Conservation (phyloP, 2,888 invertebrate species). For the Sinhomidia bicolor region DNA sequence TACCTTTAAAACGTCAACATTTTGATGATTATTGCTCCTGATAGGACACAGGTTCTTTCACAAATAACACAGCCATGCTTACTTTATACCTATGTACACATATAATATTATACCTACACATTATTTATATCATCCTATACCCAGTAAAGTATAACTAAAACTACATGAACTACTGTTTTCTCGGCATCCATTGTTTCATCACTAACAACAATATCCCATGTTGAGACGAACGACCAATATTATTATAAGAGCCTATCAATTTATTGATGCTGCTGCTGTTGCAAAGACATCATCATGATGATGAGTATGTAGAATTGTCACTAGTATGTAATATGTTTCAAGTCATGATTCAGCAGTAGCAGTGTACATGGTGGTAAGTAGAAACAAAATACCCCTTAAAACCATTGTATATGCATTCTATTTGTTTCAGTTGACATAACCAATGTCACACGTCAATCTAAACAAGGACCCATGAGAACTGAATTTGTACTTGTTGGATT, state of each 20-base stretch:
- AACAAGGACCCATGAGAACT: constrained; percentile 58
- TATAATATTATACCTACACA: no score
- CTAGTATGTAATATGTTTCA: not conserved
- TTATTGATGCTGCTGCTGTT: not conserved
- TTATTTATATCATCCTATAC: no score
- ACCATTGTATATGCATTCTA: not conserved
- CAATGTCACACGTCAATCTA: constrained; percentile 71
- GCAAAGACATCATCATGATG: not conserved
- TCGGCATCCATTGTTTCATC: constrained; percentile 24
- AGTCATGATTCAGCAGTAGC: constrained; percentile 10
- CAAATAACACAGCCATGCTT: no score
- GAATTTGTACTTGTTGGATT: constrained; percentile 38
- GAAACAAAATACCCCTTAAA: not conserved
- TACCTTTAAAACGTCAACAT: constrained; percentile 12
- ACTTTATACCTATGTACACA: no score
- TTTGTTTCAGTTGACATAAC: constrained; percentile 58
- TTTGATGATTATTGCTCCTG: constrained; percentile 5
- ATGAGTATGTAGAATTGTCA: not conserved
- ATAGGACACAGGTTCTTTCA: not conserved
- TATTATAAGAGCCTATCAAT: not conserved
- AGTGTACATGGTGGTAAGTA: not conserved
- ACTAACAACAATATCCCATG: not conserved
- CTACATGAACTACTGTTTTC: constrained; percentile 33
- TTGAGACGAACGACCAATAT: not conserved
- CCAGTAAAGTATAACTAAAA: no score